Evolutionary conservation across 2,113 vertebrate species (phyloP), one percentile per base, ranked within the genome.

Genomic region (Sinocyclocheilus rhinocerous): DNA sequence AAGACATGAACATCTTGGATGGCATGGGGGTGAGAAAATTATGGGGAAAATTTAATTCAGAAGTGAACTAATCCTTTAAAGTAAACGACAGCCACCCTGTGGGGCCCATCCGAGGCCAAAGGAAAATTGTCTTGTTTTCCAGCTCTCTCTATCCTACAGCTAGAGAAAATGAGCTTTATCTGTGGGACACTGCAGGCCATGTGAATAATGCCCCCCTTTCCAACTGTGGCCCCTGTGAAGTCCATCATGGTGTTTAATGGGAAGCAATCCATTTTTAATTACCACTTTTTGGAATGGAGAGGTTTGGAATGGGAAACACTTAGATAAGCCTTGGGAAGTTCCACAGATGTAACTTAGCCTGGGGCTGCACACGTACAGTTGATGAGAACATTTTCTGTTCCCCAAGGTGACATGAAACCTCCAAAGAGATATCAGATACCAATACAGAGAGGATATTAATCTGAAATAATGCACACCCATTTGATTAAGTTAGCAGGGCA

Each of bases 121-220:
- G 94, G 93, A 90, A 93, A 94, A 93, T 89, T 85, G 92, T 91
- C 92, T 90, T 77, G 90, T 92, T 93, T 77, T 92, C 92, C 88
- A 91, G 80, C 90, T 83, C 84, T 91, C 92, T 94, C 93, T 94
- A 88, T 93, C 93, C 93, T 92, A 92, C 92, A 95, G 95, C 89
- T 94, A 92, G 86, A 91, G 93, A 94, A 94, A 94, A 93, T 92
- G 91, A 94, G 94, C 93, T 94, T 95, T 93, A 93, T 93, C 94
- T 91, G 94, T 93, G 93, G 94, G 88, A 93, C 87, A 91, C 92
- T 91, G 61, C 84, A 80, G 92, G 29, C 29, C 87, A 92, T 92
- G 92, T 87, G 90, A 94, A 91, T 93, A 95, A 91, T 90, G 88
- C 90, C 78, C 93, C 93, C 85, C 88, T 93, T 93, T 87, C 91